Evolutionary conservation across 1,140 invertebrate species (phyloP).

Genomic region (Nebria ingens): DNA sequence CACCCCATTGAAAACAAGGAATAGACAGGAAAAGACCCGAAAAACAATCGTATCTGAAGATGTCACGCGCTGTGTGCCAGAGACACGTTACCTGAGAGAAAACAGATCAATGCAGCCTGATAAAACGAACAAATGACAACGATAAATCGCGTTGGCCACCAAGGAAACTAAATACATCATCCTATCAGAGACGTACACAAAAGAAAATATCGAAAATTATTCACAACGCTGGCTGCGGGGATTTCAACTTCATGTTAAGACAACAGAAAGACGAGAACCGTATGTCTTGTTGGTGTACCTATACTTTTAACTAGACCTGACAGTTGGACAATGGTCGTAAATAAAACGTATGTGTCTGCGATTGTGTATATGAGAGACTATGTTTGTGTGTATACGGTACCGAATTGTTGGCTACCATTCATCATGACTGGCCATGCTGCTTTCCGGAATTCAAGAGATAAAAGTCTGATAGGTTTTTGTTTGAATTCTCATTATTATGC

Average conservation of each 20-base stretch:
- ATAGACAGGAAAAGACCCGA: no score
- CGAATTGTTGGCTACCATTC: not conserved
- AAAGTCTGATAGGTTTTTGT: not conserved
- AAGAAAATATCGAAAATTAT: not conserved
- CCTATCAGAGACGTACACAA: constrained; percentile 3
- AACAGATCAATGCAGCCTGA: not conserved
- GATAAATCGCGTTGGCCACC: constrained; percentile 3
- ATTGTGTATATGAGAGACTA: not conserved
- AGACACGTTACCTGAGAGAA: constrained; percentile 4
- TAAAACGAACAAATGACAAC: constrained; percentile 8
- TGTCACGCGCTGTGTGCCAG: constrained; percentile 2
- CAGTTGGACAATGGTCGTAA: constrained; percentile 5
- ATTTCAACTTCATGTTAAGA: not conserved
- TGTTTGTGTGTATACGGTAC: constrained; percentile 1
- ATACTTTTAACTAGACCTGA: constrained; percentile 4
- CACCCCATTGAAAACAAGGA: no score
- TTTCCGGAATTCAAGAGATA: not conserved
- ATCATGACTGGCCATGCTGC: not conserved
- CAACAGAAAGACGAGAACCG: not conserved
- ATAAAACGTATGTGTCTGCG: not conserved
- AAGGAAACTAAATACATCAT: constrained; percentile 7
- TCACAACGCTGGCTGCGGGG: not conserved
- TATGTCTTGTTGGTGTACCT: not conserved
- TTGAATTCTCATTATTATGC: not conserved
- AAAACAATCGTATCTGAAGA: not conserved